Base-by-base conservation (phyloP, 2,797 vertebrate species). In the Hippopotamyrus pictus region DNA sequence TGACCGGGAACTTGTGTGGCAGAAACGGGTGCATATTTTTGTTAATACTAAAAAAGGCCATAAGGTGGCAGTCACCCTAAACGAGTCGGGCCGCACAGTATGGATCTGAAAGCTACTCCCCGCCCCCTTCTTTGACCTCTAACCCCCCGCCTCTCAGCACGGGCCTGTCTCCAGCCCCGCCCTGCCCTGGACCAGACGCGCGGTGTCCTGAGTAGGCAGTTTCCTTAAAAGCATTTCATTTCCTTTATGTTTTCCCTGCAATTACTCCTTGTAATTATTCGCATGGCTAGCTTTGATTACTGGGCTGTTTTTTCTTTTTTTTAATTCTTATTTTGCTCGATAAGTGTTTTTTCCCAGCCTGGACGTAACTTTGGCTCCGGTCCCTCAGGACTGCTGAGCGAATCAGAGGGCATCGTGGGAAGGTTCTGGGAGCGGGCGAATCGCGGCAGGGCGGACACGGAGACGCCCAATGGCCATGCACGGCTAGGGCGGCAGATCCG, bases 221-320 rank as follows among this genome's bases (percentile, higher is more conserved):
- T 59, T 89, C 88, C 53, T 73, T 73, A 69, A 41, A 88, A 88
- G 54, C 22, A 12, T 88, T 54, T 88, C 29, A n/a, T 88, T 41
- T 22, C 19, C 17, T 54, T 83, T 88, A 41, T 82, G 73, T 88
- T 51, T 76, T 83, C 29, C 46, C 88, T 53, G 73, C 88, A 54
- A 44, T 88, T 57, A 44, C 88, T 82, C 51, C 50, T 53, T 82
- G 73, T 48, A 89, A 44, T 59, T 82, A 89, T 84, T 89, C 33
- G 53, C 73, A 89, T 89, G 88, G 76, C 88, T 44, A 48, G 48
- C 76, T 89, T 69, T 62, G 57, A 65, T 88, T 62, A 22, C 50
- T 48, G 25, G 65, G 65, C 65, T 69, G 12, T 69, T 33, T 53
- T 79, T 41, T 79, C 1, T 44, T 84, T 88, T 79, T 82, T 53